Percentiles rank a stretch among this genome's conserved stretches.
phyloP scores from a whole-genome alignment of 2,888 invertebrate species.

The Diabrotica balteata region DNA sequence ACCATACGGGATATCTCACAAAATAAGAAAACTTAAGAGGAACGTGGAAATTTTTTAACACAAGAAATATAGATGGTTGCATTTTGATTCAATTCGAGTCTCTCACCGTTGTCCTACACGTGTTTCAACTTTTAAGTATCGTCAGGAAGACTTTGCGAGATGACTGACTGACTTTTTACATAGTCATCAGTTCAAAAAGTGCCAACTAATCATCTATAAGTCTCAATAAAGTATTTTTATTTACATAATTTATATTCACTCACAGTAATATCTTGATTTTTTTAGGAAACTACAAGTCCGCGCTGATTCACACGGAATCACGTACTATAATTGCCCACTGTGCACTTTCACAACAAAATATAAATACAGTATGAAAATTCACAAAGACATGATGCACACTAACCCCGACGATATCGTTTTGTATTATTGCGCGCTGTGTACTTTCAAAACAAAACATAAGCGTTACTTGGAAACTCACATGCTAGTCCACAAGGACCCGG shows the following conservation, averaged over 20 bases:
- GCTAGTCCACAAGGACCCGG: constrained; percentile 39
- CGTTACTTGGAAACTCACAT: constrained; percentile 41
- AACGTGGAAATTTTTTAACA: too few relatives aligned
- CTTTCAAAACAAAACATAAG: constrained; percentile 39
- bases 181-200: too few relatives aligned
- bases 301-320: constrained; percentile 36
- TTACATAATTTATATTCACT: neutral
- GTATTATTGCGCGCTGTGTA: constrained; percentile 36
- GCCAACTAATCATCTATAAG: too few relatives aligned
- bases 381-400: constrained; percentile 38
- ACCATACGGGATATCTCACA: too few relatives aligned
- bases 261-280: neutral
- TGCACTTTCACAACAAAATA: constrained; percentile 39
- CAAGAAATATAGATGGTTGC: too few relatives aligned
- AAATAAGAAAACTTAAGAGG: too few relatives aligned
- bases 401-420: constrained; percentile 34
- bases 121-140: too few relatives aligned
- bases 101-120: too few relatives aligned
- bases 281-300: constrained; percentile 38
- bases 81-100: too few relatives aligned
- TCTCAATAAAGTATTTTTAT: neutral
- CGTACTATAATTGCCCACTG: constrained; percentile 35
- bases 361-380: constrained; percentile 40
- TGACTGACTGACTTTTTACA: too few relatives aligned
- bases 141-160: too few relatives aligned